phyloP scores from a whole-genome alignment of 2,113 vertebrate species.

The Gorilla gorilla region DNA sequence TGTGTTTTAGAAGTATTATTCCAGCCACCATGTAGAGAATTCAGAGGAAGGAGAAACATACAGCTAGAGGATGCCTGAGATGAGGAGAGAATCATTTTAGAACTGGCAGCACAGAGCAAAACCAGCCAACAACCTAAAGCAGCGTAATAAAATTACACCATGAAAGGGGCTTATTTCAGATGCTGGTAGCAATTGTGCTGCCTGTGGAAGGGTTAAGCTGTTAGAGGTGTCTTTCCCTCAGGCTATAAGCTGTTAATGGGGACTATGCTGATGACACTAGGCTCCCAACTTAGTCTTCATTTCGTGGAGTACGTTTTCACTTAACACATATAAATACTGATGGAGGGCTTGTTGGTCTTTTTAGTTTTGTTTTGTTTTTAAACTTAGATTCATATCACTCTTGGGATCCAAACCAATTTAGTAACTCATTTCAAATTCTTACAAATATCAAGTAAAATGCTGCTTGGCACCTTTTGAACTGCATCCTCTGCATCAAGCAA shows the following conservation, averaged over 20 bases:
- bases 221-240: neutral
- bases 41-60: neutral
- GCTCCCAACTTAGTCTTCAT: neutral
- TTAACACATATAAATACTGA: neutral
- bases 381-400: constrained; percentile 41
- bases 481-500: neutral
- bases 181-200: neutral
- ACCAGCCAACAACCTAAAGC: neutral
- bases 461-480: constrained; percentile 20
- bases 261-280: neutral
- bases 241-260: neutral
- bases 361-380: neutral
- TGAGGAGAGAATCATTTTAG: neutral
- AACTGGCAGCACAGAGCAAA: neutral
- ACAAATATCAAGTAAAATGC: constrained; percentile 25
- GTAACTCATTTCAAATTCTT: constrained; percentile 40
- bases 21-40: neutral
- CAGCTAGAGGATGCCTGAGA: no score
- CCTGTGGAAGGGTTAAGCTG: neutral
- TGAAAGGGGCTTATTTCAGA: neutral
- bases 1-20: neutral
- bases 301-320: neutral
- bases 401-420: constrained; percentile 45
- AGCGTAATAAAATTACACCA: neutral
- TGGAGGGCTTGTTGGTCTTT: neutral